phyloP scores from a whole-genome alignment of 2,113 vertebrate genomes.

The Uria aalge region DNA sequence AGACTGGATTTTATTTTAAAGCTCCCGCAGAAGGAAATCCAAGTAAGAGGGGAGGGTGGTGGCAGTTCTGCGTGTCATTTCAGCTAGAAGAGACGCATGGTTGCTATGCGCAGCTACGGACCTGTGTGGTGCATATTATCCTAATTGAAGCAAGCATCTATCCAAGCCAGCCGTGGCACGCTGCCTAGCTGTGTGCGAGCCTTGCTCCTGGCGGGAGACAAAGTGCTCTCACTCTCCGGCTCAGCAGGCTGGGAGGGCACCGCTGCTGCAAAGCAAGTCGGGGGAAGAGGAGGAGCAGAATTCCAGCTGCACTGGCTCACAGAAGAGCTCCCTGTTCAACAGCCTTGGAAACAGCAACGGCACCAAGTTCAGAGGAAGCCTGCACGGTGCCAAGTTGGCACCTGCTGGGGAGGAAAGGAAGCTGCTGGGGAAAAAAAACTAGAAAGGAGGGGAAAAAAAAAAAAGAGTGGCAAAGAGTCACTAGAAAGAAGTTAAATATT shows the following conservation, averaged over 20 bases:
- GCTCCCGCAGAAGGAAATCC: conserved; percentile 4
- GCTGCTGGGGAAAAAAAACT: background rate
- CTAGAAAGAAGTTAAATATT: background rate
- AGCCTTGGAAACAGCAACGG: conserved; percentile 28
- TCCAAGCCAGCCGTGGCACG: background rate
- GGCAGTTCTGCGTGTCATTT: background rate
- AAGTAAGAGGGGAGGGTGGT: background rate
- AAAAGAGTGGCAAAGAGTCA: background rate
- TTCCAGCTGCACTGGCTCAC: conserved; percentile 60
- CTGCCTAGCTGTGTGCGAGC: background rate
- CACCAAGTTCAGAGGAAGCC: conserved; percentile 55
- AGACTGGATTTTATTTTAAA: conserved; percentile 19
- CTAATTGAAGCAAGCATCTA: background rate
- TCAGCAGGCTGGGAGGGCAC: background rate
- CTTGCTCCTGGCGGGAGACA: background rate
- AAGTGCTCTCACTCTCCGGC: background rate
- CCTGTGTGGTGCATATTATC: background rate
- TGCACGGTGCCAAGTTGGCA: conserved; percentile 51
- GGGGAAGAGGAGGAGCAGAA: background rate
- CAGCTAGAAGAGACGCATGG: background rate
- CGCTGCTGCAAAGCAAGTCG: background rate
- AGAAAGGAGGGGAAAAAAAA: background rate
- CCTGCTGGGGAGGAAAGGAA: conserved; percentile 48
- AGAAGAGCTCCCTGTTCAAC: conserved; percentile 62
- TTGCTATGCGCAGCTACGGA: background rate